Conservation (phyloP, 2,888 invertebrate genomes). For the Ptycholaimellus sp. region DNA sequence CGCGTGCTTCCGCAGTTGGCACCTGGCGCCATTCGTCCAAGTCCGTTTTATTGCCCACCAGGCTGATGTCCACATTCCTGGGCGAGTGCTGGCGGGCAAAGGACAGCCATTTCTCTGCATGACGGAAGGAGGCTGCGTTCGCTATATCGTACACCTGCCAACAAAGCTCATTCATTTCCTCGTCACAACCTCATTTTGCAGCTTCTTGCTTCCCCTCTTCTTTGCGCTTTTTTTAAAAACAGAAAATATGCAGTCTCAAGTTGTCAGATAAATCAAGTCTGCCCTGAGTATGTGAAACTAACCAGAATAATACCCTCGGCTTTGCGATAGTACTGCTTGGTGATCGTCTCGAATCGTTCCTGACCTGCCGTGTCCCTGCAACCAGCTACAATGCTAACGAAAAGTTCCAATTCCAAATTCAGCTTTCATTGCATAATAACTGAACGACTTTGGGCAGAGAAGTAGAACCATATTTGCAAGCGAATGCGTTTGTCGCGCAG, state of each 20-base stretch:
- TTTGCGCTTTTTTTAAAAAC: too few relatives aligned
- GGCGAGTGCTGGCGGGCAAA: slow-evolving; percentile 1
- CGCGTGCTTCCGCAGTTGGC: background rate
- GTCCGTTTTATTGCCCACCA: slow-evolving; percentile 7
- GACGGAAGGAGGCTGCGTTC: background rate
- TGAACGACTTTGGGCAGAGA: background rate
- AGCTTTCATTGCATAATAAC: background rate
- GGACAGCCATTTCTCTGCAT: background rate
- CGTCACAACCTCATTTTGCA: too few relatives aligned
- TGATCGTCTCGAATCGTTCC: slow-evolving; percentile 8
- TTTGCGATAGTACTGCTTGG: slow-evolving; percentile 7
- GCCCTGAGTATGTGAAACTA: too few relatives aligned
- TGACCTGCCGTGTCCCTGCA: slow-evolving; percentile 8
- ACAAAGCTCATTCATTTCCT: too few relatives aligned
- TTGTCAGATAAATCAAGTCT: too few relatives aligned
- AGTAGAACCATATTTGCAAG: slow-evolving; percentile 5
- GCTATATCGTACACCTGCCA: slow-evolving; percentile 8
- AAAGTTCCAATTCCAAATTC: background rate
- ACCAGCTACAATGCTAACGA: background rate
- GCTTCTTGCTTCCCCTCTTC: too few relatives aligned
- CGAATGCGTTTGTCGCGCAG: slow-evolving; percentile 3
- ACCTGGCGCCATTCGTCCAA: slow-evolving; percentile 7
- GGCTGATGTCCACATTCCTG: slow-evolving; percentile 4
- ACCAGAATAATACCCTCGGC: slow-evolving; percentile 7
- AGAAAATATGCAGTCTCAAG: too few relatives aligned